Evolutionary conservation across 2,113 vertebrate genomes (phyloP), one percentile per base, ranked within the genome.

Genomic region (Eptatretus burgeri): DNA sequence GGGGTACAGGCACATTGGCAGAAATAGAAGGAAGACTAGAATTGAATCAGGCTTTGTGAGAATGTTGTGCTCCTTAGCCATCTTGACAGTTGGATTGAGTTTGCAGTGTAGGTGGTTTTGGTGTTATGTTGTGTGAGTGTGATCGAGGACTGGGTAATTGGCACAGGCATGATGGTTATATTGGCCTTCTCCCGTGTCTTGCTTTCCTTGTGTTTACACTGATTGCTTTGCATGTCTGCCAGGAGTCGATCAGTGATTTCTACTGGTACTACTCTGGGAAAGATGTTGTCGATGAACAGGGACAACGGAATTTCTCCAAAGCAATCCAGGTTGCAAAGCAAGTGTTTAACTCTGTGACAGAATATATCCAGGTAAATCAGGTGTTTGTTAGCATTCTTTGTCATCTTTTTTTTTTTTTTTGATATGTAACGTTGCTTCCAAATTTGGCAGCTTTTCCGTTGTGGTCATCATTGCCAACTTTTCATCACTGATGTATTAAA

Each of bases 231-330:
- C 27, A 41, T 41, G 27, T 41, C 27, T 41, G 3, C 13, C 66
- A 95, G 88, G 88, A 95, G 70, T 95, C 87, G 5, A 91, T 95
- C 71, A 95, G 88, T 75, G 88, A 95, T 73, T 95, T 95, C 69
- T 95, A 95, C 68, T 95, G 88, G 87, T 93, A 83, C 75, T 95
- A 93, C 70, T 95, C 88, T 69, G 88, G 87, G 10, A 95, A 95
- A 67, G 88, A 95, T 56, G 77, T 95, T 51, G 89, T 95, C 64
- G 88, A 95, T 63, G 88, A 91, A 20, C 88, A 95, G 70, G 88
- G 88, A 19, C 88, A 93, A 68, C 76, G 85, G 50, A 93, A 95
- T 71, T 95, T 95, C 75, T 95, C 88, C 65, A 95, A 95, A 75
- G 88, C 88, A 12, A 95, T 95, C 67, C 84, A 93, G 67, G 88